phyloP scores from a whole-genome alignment of 2,113 vertebrate genomes.

The Solenodon paradoxus region DNA sequence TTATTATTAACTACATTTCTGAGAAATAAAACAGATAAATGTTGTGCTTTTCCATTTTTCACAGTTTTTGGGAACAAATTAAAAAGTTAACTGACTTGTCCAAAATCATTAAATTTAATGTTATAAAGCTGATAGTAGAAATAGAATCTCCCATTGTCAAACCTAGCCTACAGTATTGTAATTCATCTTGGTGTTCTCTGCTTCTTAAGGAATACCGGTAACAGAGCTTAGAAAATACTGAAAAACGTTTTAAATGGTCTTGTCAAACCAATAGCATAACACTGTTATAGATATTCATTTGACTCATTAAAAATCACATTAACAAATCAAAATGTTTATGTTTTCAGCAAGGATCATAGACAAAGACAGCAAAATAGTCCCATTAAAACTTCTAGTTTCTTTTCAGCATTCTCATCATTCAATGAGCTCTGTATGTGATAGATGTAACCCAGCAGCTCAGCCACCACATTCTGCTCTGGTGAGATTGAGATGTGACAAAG shows the following conservation, averaged over 20 bases:
- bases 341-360: not conserved
- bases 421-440: not conserved
- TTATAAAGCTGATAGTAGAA: not conserved
- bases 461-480: not conserved
- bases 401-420: not conserved
- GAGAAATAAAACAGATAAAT: not conserved
- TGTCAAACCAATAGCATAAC: not conserved
- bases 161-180: not conserved
- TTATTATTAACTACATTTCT: not conserved
- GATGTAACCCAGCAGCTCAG: not conserved
- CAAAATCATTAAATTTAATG: not conserved
- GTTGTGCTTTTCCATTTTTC: not conserved
- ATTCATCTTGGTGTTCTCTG: not conserved
- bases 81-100: not conserved
- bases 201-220: not conserved
- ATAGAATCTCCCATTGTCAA: not conserved
- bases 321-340: not conserved
- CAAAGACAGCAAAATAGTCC: not conserved
- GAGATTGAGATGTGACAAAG: not conserved
- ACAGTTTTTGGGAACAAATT: not conserved
- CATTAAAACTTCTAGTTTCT: not conserved
- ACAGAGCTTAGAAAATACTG: not conserved
- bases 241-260: not conserved
- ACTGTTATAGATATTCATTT: not conserved
- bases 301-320: not conserved